Base-by-base conservation (phyloP, 2,888 invertebrate species). In the Malachius bipustulatus region DNA sequence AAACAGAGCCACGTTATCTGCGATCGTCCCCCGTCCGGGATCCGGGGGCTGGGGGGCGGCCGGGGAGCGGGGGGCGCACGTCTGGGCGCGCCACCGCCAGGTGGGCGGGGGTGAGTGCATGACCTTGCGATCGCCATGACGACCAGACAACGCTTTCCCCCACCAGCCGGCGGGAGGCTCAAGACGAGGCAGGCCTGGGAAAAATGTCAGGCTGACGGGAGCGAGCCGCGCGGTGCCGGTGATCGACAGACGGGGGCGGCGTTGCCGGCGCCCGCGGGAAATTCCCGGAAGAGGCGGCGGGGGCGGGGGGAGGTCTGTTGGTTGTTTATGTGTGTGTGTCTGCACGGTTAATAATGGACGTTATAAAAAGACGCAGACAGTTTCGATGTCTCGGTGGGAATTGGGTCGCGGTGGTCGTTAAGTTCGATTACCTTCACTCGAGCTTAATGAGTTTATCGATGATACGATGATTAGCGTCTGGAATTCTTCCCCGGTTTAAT, bases 121-220 rank as follows among this genome's bases (percentile, higher is more conserved):
- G 61, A 63, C 63, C 63, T 62, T 63, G 62, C 53, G 51, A 60
- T 60, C 49, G 52, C 54, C 53, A 55, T 50, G 56, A 53, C 47
- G 53, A 61, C 63, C 52, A 63, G 63, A 63, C 62, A 60, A 60
- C 59, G 57, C 58, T 55, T 47, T 47, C 49, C 54, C 19, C 24
- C 31, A 11, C 12, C 8, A 4, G 14, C 10, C 10, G 4, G 13
- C 26, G 15, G 27, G 26, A 14, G 26, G 27, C 33, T 14, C 19
- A 26, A 33, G 15, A 26, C 3, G 11, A 14, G 13, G 26, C 14
- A 9, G 24, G 9, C 8, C 24, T 8, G 8, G 8, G 24, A 8
- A 8, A 9, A 9, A 8, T 9, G 8, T 24, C 24, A 9, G 24
- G 8, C 9, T 9, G 24, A 24, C 8, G 8, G 9, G 9, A 24